A percentile compares a stretch with the other conserved stretches of the same genome.
These are phyloP conservation scores for Colossoma macropomum DNA, from an alignment of 2,113 vertebrate genomes.

Conservation along the genomic window DNA sequence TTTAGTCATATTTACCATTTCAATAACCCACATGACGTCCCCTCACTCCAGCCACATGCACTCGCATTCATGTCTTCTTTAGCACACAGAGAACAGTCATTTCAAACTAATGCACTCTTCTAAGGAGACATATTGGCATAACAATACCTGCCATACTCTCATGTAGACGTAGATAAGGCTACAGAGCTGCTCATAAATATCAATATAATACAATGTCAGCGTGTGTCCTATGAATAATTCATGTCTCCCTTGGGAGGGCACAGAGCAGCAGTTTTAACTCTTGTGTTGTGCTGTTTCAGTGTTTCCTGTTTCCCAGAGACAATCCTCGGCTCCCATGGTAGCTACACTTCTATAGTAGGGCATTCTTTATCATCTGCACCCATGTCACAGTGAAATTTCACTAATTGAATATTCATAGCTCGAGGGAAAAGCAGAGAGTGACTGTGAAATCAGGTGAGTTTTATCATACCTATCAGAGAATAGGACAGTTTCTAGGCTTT, in stretches of 20 bases:
- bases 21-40: background rate
- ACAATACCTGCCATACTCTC: constrained; percentile 21
- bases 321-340: constrained; percentile 8
- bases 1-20: background rate
- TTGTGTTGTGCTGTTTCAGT: constrained; percentile 3
- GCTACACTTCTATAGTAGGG: background rate
- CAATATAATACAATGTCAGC: constrained; percentile 42
- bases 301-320: constrained; percentile 11
- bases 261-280: constrained; percentile 4
- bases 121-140: constrained; percentile 30
- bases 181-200: constrained; percentile 38
- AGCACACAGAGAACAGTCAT: background rate
- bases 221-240: constrained; percentile 37
- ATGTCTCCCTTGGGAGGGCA: constrained; percentile 8
- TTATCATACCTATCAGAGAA: constrained; percentile 5
- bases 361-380: constrained; percentile 39
- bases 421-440: constrained; percentile 2
- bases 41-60: background rate
- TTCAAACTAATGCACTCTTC: constrained; percentile 17
- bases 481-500: background rate
- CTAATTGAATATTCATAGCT: constrained; percentile 37
- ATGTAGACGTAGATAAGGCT: constrained; percentile 39
- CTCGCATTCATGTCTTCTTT: background rate
- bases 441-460: background rate
- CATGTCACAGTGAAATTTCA: constrained; percentile 9